Evolutionary conservation across 2,888 invertebrate species (phyloP), one percentile per base, ranked within the genome.

Genomic region (Agonum fuliginosum): DNA sequence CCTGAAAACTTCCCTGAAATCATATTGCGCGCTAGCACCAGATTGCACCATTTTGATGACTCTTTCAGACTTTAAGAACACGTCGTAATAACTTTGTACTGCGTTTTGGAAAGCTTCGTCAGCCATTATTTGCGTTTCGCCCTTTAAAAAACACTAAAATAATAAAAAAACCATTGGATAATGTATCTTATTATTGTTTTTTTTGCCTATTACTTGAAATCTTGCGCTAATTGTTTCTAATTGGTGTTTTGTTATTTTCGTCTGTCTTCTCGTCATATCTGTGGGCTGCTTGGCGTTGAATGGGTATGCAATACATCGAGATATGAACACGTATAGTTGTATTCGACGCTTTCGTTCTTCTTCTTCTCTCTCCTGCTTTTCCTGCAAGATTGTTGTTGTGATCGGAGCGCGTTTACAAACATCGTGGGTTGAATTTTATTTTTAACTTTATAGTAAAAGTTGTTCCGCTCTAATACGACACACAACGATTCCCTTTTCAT

Each of bases 211-310:
- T 88, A 95, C 96, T 93, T 97, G 96, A 90, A 99, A 99, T 87
- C 98, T 91, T 83, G 95, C 95, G 85, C 95, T 95, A 84, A 98
- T 96, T 46, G 95, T 94, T 87, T 98, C 97, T 81, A 98, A 89
- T 88, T 99, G 98, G 86, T 97, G 96, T 86, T 97, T 97, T 75
- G 95, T 97, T 72, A 99, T 94, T 90, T 99, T 99, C 75, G 95
- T 94, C 86, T 98, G 97, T 80, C 99, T 90, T 83, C 95, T 91
- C 1, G 97, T 97, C 97, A 99, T 97, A 86, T 99, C 99, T 4
- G 97, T 98, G 0, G 98, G 97, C 86, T 99, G 99, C 88, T 99
- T 99, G 8, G 98, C 98, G 88, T 99, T 99, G 89, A 99, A 99
- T 4, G 99, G 99, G 89, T 99, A 99, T 4, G 99, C 97, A 84